phyloP scores from a whole-genome alignment of 2,113 vertebrate species.

The Grammomys surdaster region DNA sequence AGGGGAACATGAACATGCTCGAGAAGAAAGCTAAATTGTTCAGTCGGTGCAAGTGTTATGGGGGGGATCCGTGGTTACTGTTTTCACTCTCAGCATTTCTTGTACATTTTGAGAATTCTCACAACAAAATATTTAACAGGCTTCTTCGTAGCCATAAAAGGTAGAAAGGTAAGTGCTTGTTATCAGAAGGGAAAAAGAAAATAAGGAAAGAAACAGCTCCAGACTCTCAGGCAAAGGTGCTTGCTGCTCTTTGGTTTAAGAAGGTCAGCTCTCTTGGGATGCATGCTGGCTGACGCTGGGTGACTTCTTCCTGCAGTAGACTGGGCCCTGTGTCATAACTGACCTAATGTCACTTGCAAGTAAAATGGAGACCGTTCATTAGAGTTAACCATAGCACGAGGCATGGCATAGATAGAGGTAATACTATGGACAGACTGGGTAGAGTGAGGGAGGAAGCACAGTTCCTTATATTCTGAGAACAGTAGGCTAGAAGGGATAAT shows the following conservation, averaged over 20 bases:
- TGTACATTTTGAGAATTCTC: constrained; percentile 2
- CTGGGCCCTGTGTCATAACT: neutral
- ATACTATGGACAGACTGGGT: too few species aligned
- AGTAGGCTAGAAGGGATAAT: neutral
- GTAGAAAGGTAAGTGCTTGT: neutral
- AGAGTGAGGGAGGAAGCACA: neutral
- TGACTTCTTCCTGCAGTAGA: neutral
- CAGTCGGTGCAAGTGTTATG: neutral
- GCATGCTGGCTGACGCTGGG: neutral
- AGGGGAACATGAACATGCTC: neutral
- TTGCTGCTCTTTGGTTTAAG: neutral
- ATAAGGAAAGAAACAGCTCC: neutral
- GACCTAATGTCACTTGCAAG: neutral
- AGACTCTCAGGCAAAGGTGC: neutral
- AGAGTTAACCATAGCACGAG: neutral
- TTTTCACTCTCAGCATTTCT: neutral
- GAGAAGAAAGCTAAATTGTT: neutral
- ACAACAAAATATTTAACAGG: constrained; percentile 35
- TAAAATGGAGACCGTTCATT: neutral
- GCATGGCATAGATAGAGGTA: neutral
- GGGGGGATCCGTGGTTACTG: neutral
- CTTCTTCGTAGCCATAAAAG: neutral
- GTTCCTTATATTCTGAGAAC: too few species aligned
- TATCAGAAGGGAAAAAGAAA: neutral
- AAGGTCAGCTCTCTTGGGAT: neutral